Evolutionary conservation across 2,888 invertebrate species (phyloP).

Genomic region (Zygaena filipendulae): DNA sequence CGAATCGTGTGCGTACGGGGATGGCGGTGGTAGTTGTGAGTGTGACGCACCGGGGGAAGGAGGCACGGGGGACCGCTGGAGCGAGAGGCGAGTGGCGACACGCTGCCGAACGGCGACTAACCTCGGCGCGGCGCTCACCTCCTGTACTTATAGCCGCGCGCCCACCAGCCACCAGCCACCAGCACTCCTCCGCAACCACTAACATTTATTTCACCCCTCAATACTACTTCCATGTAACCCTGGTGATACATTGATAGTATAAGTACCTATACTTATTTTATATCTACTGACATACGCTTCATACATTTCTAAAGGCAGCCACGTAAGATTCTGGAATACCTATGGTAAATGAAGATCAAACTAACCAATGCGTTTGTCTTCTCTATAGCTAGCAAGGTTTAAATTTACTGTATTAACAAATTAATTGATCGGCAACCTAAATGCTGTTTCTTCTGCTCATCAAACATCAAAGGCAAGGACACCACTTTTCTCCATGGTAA

Average conservation of each 20-base stretch:
- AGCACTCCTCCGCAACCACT: constrained; percentile 8
- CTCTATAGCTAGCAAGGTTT: too few relatives aligned
- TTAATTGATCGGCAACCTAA: too few relatives aligned
- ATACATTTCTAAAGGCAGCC: too few relatives aligned
- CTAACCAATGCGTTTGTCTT: too few relatives aligned
- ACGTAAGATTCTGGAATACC: too few relatives aligned
- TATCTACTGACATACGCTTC: too few relatives aligned
- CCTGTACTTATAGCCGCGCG: constrained; percentile 63
- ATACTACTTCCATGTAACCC: constrained; percentile 1
- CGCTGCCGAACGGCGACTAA: constrained; percentile 64
- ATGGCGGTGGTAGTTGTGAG: constrained; percentile 27
- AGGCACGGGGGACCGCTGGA: constrained; percentile 32
- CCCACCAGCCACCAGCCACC: constrained; percentile 27
- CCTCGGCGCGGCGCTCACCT: constrained; percentile 56
- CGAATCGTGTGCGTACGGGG: constrained; percentile 32
- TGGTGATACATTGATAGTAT: too few relatives aligned
- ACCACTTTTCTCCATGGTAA: too few relatives aligned
- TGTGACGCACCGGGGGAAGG: constrained; percentile 42
- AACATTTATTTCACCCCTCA: constrained; percentile 10
- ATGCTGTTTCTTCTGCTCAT: too few relatives aligned
- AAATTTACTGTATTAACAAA: too few relatives aligned
- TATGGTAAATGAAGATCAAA: too few relatives aligned
- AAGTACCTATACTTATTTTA: neutral
- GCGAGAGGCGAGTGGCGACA: constrained; percentile 32
- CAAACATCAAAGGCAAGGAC: too few relatives aligned